Base-by-base conservation (phyloP, 1,140 invertebrate genomes). In the Drosophila eugracilis region DNA sequence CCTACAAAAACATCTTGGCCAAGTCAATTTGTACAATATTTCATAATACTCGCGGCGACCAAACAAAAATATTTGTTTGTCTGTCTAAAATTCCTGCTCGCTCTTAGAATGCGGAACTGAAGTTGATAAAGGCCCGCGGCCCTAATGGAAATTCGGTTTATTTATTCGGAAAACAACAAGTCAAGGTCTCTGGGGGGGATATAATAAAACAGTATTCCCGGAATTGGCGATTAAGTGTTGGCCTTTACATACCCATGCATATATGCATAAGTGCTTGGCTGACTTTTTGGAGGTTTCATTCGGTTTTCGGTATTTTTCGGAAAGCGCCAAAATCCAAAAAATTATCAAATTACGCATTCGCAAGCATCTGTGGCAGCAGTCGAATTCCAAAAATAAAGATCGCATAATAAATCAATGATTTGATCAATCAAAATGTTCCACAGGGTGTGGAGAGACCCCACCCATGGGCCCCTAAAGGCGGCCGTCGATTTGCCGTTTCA, bases 381-480 rank as follows among this genome's bases (percentile, higher is more conserved):
- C 21, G 30, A 14, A 44, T 45, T 59, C 32, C 44, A 59, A 76
- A 75, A 75, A 62, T 55, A 69, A 67, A 69, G 62, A 67, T 69
- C 55, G 63, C 47, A 55, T 60, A 53, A 67, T 74, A 66, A 79
- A 75, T 79, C 71, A 81, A 55, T 79, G 55, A 70, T 67, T 75
- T 37, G 75, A 78, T 78, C 75, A 78, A 81, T 74, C 67, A 55
- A 67, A 60, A 24, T 53, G 55, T 6, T 34, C 17, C 7, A 49
- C 26, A 41, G 55, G 55, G 69, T 63, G 70, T 48, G 60, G 42
- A 44, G n/a, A 22, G 15, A 58, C 50, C 69, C 54, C 45, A 26
- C 65, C 65, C 32, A 41, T 24, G 19, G 12, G 0, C n/a, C 34
- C 4, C 21, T 3, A 24, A 5, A 22, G 2, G 10, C 6, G 24